Percentiles rank a stretch among this genome's conserved stretches.
phyloP scores from a whole-genome alignment of 2,888 invertebrate species.

The Zhengitettix transpicula region DNA sequence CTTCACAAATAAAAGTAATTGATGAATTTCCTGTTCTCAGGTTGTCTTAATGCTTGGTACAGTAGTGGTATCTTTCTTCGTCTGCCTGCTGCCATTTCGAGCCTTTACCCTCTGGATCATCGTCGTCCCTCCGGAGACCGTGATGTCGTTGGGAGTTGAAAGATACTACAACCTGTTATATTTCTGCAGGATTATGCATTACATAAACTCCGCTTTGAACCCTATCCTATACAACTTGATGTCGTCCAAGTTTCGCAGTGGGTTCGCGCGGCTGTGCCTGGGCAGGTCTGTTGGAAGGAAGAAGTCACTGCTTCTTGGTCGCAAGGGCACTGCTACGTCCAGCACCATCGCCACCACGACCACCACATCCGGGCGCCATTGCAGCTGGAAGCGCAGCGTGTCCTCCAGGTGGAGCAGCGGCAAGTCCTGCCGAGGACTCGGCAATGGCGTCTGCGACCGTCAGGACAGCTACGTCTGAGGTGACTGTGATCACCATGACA shows the following conservation, averaged over 20 bases:
- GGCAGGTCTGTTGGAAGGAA: conserved; percentile 4
- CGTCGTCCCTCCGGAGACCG: conserved; percentile 46
- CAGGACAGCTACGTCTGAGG: not conserved
- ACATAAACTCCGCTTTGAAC: conserved; percentile 81
- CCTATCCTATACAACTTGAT: conserved; percentile 83
- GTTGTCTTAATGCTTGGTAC: conserved; percentile 77
- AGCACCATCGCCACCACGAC: not conserved
- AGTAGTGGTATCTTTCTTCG: conserved; percentile 78
- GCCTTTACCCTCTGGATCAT: conserved; percentile 79
- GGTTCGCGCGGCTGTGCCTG: conserved; percentile 48
- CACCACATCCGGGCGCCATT: not conserved
- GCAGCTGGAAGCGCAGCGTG: not conserved
- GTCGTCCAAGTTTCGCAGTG: conserved; percentile 78
- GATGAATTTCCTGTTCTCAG: not conserved
- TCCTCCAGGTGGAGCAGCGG: too few species aligned
- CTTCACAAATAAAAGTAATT: too few species aligned
- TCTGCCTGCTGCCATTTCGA: conserved; percentile 77
- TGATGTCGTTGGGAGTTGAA: conserved; percentile 52
- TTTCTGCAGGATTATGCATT: conserved; percentile 74
- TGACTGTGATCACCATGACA: not conserved
- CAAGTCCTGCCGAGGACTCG: not conserved
- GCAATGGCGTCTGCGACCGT: not conserved
- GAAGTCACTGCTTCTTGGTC: not conserved
- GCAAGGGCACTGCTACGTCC: not conserved
- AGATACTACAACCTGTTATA: conserved; percentile 68